phyloP scores from a whole-genome alignment of 2,888 invertebrate genomes.

The Trissoscelio sp. region DNA sequence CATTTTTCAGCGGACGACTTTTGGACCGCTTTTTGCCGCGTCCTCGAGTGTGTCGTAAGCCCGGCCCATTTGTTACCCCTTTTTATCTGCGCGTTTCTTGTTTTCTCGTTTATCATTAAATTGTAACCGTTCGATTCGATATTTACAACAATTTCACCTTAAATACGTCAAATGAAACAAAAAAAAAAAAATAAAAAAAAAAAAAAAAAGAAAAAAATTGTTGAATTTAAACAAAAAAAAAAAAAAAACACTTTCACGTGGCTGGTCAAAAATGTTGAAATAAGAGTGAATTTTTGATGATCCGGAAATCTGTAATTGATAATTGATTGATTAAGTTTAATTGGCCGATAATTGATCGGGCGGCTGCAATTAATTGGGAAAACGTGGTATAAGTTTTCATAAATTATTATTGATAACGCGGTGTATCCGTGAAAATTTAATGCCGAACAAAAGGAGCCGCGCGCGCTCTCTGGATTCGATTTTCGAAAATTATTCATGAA shows the following conservation, averaged over 20 bases:
- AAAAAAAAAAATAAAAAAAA: no score
- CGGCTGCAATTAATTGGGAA: slow-evolving; percentile 28
- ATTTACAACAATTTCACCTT: slow-evolving; percentile 42
- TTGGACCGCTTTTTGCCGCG: slow-evolving; percentile 51
- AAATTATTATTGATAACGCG: slow-evolving; percentile 45
- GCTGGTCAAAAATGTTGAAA: no score
- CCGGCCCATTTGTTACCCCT: slow-evolving; percentile 49
- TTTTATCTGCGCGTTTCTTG: slow-evolving; percentile 50
- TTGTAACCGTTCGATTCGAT: slow-evolving; percentile 46
- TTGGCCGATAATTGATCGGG: slow-evolving; percentile 34
- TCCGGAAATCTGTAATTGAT: not conserved
- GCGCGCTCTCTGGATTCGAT: slow-evolving; percentile 46
- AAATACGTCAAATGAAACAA: not conserved
- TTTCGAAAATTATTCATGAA: slow-evolving; percentile 61
- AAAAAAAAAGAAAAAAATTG: not conserved
- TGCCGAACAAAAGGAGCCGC: slow-evolving; percentile 34
- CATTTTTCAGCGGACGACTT: slow-evolving; percentile 51
- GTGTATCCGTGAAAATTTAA: slow-evolving; percentile 50
- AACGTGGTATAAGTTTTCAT: slow-evolving; percentile 38
- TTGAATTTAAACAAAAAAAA: not conserved
- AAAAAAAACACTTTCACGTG: not conserved
- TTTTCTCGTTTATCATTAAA: slow-evolving; percentile 52
- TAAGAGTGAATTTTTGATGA: not conserved
- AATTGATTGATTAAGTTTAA: slow-evolving; percentile 34
- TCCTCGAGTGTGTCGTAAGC: slow-evolving; percentile 52